These are phyloP conservation scores for Chaetorhynchus papuensis DNA, from an alignment of 2,113 vertebrate species.

Conservation along the genomic window DNA sequence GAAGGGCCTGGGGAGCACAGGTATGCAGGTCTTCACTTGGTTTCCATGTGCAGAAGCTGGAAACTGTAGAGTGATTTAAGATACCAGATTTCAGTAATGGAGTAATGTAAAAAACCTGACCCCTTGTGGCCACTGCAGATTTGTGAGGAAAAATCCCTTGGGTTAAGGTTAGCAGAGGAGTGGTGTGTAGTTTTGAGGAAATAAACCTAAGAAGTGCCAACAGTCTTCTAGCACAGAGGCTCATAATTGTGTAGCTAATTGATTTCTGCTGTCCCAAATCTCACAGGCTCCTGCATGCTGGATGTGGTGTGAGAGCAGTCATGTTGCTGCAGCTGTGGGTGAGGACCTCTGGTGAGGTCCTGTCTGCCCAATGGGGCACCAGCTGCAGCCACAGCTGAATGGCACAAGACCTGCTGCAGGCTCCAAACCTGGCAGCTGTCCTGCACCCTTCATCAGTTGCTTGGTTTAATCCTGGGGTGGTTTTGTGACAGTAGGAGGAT, in stretches of 20 bases:
- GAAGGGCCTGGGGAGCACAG: fast-evolving
- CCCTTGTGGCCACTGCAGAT: background rate
- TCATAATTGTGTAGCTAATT: background rate
- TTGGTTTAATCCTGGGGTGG: background rate
- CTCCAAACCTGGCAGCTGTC: background rate
- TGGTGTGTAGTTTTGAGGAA: background rate
- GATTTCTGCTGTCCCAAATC: background rate
- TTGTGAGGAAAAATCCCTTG: fast-evolving
- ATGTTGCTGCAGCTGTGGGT: fast-evolving
- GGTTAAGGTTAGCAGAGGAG: background rate
- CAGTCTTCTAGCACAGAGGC: background rate
- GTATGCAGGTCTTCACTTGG: background rate
- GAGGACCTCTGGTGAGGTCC: background rate
- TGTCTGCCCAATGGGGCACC: background rate
- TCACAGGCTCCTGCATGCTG: fast-evolving
- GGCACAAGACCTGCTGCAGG: background rate
- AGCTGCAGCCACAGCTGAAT: background rate
- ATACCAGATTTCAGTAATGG: background rate
- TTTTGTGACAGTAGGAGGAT: background rate
- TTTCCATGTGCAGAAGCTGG: background rate
- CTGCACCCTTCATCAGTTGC: background rate
- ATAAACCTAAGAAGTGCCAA: background rate
- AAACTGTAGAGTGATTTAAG: background rate
- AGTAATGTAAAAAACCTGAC: background rate
- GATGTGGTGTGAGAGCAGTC: background rate